Evolutionary conservation across 1,140 invertebrate genomes (phyloP), one percentile per base, ranked within the genome.

Genomic region (Bombyx mori): DNA sequence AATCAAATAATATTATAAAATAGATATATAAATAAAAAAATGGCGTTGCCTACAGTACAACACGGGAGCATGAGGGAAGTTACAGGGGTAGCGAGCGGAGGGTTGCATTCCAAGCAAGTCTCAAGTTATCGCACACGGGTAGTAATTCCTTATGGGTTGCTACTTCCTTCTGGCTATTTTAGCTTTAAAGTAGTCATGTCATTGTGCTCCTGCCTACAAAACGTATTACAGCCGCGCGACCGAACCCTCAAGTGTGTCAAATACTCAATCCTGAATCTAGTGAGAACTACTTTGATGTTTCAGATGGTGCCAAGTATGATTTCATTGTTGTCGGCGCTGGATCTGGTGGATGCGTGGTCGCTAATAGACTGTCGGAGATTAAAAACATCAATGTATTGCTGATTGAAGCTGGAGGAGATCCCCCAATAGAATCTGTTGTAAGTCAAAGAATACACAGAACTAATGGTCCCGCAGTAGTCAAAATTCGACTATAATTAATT

Each of bases 261-360:
- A 10, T 47, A 47, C 45, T 2, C 8, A 12, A 12, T 12, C n/a
- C n/a, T 47, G 45, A 47, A 47, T 7, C 45, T 12, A 3, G n/a
- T 47, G 8, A 47, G n/a, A 9, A 3, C 2, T 51, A 51, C 6
- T 35, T 10, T 51, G 7, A 35, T 35, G 12, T 54, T 44, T 7
- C 52, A 54, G 52, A 54, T 54, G 52, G 52, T 22, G 52, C 4
- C 6, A 3, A n/a, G 8, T 54, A 44, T 22, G 52, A 54, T 54
- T 54, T 54, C 43, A 54, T 54, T 44, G 12, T 54, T n/a, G 52
- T 54, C 0, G 44, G 43, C 35, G 45, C n/a, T 26, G 47, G 55
- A 6, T 54, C 52, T 18, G 52, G 35, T 44, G 52, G 52, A 18
- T 53, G 52, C 44, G 52, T 53, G 8, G 18, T 53, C 42, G 52